Percentiles rank a stretch among this genome's conserved stretches.
phyloP scores from a whole-genome alignment of 1,140 invertebrate species.

The Bursaphelenchus mucronatus region DNA sequence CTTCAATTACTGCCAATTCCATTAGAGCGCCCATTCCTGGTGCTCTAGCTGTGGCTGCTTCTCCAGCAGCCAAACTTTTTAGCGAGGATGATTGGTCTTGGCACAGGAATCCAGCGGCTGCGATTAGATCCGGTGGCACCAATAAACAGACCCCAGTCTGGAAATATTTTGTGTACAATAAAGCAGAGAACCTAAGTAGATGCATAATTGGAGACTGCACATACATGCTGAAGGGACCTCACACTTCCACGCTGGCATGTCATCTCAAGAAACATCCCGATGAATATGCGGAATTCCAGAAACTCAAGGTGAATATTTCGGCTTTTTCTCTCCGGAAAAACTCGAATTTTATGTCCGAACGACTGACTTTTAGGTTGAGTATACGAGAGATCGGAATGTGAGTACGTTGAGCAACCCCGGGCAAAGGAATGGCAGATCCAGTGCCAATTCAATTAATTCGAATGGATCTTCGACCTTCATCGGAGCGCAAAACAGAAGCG shows the following conservation, averaged over 20 bases:
- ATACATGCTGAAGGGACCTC: conserved; percentile 58
- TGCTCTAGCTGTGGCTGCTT: conserved; percentile 56
- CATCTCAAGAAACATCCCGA: conserved; percentile 57
- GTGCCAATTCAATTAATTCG: conserved; percentile 9
- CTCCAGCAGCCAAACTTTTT: conserved; percentile 54
- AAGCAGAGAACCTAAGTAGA: conserved; percentile 58
- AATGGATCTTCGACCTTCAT: conserved; percentile 14
- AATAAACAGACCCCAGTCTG: conserved; percentile 60
- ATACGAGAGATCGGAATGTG: conserved; percentile 37
- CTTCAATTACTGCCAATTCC: conserved; percentile 15
- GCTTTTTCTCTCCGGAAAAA: neutral
- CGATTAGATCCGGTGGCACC: conserved; percentile 59
- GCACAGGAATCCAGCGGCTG: conserved; percentile 58
- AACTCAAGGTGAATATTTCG: conserved; percentile 49
- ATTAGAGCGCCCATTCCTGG: conserved; percentile 48
- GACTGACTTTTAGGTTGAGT: conserved; percentile 42
- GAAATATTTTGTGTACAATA: conserved; percentile 61
- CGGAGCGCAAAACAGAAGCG: neutral
- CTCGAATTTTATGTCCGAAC: conserved; percentile 10
- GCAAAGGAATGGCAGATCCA: conserved; percentile 15
- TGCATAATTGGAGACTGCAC: conserved; percentile 59
- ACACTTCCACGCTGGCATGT: conserved; percentile 56
- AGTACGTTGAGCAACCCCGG: conserved; percentile 14
- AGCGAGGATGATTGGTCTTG: conserved; percentile 56
- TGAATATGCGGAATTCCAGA: conserved; percentile 60